Percentiles rank a stretch among this genome's conserved stretches.
These are phyloP conservation scores for Halcyon leucocephala DNA, from an alignment of 2,797 vertebrate genomes.

Conservation along the genomic window DNA sequence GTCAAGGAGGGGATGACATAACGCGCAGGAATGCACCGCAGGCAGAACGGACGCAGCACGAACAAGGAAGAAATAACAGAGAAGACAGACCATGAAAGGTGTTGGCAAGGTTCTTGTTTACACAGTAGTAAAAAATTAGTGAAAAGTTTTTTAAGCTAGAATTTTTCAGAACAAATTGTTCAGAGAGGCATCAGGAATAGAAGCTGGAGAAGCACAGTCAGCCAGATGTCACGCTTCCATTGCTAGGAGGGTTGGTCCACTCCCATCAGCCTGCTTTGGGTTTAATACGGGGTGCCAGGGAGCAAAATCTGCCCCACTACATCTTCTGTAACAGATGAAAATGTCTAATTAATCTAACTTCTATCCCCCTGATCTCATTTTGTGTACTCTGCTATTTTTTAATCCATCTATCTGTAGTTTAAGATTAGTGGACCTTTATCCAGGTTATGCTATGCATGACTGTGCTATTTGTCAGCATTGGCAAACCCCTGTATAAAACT, in stretches of 20 bases:
- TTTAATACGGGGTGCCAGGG: not conserved
- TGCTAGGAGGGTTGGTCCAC: not conserved
- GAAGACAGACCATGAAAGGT: not conserved
- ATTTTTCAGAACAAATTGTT: not conserved
- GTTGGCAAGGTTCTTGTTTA: conserved; percentile 14
- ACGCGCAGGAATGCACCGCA: not conserved
- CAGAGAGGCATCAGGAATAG: not conserved
- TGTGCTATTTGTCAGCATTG: not conserved
- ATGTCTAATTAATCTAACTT: not conserved
- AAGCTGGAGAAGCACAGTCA: not conserved
- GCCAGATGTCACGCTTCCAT: not conserved
- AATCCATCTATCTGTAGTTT: not conserved
- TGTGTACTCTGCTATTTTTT: not conserved
- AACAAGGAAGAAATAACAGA: not conserved
- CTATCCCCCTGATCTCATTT: not conserved
- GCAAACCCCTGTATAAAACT: not conserved
- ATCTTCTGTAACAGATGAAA: not conserved
- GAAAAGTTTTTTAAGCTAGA: not conserved
- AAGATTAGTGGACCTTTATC: not conserved
- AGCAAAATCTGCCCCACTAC: not conserved
- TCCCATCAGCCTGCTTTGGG: not conserved
- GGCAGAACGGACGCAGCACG: not conserved
- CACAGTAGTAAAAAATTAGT: not conserved
- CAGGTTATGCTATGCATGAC: not conserved
- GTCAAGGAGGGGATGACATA: not conserved